Evolutionary conservation across 2,113 vertebrate species (phyloP).

Genomic region (Megaceryle maxima): DNA sequence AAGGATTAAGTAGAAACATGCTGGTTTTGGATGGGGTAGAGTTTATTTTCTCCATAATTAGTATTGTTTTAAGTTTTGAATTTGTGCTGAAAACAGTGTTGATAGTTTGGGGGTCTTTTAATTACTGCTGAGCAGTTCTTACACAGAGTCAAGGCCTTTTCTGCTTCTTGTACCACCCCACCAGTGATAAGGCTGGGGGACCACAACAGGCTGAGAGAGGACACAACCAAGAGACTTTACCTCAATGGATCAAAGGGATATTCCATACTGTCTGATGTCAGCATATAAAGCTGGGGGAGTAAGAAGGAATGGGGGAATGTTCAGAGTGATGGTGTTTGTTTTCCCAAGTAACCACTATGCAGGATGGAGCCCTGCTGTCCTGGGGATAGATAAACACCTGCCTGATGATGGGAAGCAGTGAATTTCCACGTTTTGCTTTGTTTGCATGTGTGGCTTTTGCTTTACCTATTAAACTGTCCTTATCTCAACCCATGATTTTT

Average conservation of each 20-base stretch:
- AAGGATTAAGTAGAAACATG: neutral
- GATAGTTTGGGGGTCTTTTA: neutral
- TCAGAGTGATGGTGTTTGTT: neutral
- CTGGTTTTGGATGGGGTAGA: neutral
- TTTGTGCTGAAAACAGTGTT: neutral
- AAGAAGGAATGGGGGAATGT: neutral
- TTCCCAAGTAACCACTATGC: neutral
- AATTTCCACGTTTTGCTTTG: neutral
- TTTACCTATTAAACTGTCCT: neutral
- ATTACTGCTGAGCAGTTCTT: neutral
- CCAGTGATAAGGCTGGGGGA: neutral
- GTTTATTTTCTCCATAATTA: neutral
- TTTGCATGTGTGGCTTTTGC: neutral
- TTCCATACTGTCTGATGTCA: neutral
- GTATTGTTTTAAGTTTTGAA: neutral
- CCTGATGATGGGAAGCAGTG: neutral
- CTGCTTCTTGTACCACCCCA: neutral
- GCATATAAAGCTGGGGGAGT: neutral
- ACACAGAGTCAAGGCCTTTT: neutral
- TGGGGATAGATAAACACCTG: neutral
- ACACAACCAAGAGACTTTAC: neutral
- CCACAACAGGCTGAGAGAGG: neutral
- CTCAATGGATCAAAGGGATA: neutral
- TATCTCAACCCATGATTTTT: neutral
- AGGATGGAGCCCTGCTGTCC: neutral